Evolutionary conservation across 2,113 vertebrate genomes (phyloP).

Genomic region (Illadopsis cleaveri): DNA sequence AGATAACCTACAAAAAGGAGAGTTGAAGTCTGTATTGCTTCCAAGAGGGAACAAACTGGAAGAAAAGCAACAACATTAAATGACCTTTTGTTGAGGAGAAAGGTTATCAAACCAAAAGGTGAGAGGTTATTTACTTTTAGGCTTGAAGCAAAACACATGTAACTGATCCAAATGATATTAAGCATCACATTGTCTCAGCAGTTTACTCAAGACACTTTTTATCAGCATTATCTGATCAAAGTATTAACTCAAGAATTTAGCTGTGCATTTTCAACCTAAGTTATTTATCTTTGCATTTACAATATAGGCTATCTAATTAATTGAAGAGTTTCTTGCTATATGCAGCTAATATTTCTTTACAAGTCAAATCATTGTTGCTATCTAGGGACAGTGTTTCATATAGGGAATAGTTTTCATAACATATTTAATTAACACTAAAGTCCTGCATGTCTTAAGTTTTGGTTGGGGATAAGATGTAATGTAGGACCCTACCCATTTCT

Average conservation of each 20-base stretch:
- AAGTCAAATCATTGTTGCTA: not conserved
- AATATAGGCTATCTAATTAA: not conserved
- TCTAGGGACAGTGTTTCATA: not conserved
- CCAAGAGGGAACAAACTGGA: not conserved
- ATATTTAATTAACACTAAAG: not conserved
- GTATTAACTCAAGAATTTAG: not conserved
- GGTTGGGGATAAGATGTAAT: not conserved
- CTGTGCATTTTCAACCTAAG: not conserved
- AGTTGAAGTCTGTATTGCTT: not conserved
- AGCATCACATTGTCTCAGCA: not conserved
- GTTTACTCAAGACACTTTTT: not conserved
- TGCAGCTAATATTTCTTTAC: not conserved
- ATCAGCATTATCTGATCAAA: not conserved
- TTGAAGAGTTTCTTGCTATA: not conserved
- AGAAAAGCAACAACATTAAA: not conserved
- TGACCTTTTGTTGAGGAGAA: constrained; percentile 19
- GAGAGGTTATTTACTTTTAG: constrained; percentile 2
- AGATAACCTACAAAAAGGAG: constrained; percentile 32
- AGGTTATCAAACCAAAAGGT: constrained; percentile 43
- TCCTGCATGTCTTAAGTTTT: not conserved
- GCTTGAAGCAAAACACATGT: not conserved
- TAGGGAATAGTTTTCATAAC: not conserved
- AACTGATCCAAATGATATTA: not conserved
- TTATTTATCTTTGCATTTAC: not conserved
- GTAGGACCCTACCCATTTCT: not conserved